Evolutionary conservation across 1,140 invertebrate species (phyloP).

Genomic region (Drosophila tristis): DNA sequence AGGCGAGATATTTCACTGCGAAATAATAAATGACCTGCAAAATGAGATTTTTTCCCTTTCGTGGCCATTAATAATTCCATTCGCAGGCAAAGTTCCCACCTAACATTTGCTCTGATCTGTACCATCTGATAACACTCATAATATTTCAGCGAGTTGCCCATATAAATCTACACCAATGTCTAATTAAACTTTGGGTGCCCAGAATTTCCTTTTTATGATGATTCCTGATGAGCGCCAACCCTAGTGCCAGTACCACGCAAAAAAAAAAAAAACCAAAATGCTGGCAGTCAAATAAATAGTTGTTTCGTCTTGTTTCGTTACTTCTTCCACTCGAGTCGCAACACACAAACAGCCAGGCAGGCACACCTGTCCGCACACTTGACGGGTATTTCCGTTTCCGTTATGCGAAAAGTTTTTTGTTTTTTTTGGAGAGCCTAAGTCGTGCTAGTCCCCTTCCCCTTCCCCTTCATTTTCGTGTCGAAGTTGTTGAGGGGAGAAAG

Average conservation of each 20-base stretch:
- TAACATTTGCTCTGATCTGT: slow-evolving; percentile 10
- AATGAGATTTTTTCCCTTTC: no score
- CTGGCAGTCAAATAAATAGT: slow-evolving; percentile 76
- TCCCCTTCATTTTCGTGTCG: slow-evolving; percentile 29
- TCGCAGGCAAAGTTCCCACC: not conserved
- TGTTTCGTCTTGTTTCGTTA: slow-evolving; percentile 54
- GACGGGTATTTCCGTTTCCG: slow-evolving; percentile 79
- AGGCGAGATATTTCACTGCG: no score
- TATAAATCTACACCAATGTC: slow-evolving; percentile 44
- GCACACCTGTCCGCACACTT: slow-evolving; percentile 70
- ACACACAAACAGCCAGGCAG: slow-evolving; percentile 6
- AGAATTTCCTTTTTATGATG: slow-evolving; percentile 35
- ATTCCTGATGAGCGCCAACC: slow-evolving; percentile 36
- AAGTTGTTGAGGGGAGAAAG: slow-evolving; percentile 60
- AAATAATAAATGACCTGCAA: not conserved
- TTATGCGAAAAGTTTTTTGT: slow-evolving; percentile 69
- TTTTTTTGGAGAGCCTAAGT: slow-evolving; percentile 40
- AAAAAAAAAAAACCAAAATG: slow-evolving; percentile 33
- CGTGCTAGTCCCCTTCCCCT: slow-evolving; percentile 16
- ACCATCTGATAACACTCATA: slow-evolving; percentile 22
- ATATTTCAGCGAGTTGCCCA: slow-evolving; percentile 31
- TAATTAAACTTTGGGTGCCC: slow-evolving; percentile 60
- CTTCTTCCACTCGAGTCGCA: not conserved
- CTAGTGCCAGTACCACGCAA: not conserved
- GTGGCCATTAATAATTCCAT: not conserved